Conservation (phyloP, 2,888 invertebrate species). For the Lutraria lutraria region DNA sequence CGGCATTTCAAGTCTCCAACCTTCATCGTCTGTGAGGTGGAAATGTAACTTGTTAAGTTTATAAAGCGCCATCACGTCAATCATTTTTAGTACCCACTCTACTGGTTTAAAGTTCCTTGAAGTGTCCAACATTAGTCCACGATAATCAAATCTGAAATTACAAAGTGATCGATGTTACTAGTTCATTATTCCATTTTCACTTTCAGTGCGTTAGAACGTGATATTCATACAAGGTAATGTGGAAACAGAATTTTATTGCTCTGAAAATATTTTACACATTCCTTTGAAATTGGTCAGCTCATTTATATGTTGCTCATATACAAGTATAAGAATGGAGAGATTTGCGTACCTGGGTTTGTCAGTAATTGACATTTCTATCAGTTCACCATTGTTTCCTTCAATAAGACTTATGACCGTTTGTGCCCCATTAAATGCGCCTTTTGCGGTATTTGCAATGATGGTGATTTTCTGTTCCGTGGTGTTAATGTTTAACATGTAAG, state of each 20-base stretch:
- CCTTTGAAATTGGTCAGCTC: too few species aligned
- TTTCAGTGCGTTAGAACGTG: too few species aligned
- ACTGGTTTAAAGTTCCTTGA: conserved; percentile 81
- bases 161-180: not conserved
- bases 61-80: conserved; percentile 84
- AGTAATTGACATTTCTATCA: conserved; percentile 46
- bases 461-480: conserved; percentile 57
- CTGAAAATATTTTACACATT: too few species aligned
- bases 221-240: too few species aligned
- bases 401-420: conserved; percentile 75
- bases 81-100: conserved; percentile 74
- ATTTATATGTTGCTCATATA: too few species aligned
- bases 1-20: conserved; percentile 85
- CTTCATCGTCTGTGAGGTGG: conserved; percentile 85
- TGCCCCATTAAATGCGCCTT: conserved; percentile 79
- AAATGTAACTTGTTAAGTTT: conserved; percentile 85
- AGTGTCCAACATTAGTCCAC: conserved; percentile 78
- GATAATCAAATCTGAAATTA: conserved; percentile 67
- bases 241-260: too few species aligned
- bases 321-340: too few species aligned
- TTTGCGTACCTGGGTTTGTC: conserved; percentile 72
- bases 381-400: conserved; percentile 20
- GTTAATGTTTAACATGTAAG: conserved; percentile 71
- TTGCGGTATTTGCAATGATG: conserved; percentile 68
- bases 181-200: too few species aligned